A percentile compares a stretch with the other conserved stretches of the same genome.
These are phyloP conservation scores for Theonella swinhoei DNA, from an alignment of 37 sponge, comb jelly and placozoan species.

Conservation along the genomic window DNA sequence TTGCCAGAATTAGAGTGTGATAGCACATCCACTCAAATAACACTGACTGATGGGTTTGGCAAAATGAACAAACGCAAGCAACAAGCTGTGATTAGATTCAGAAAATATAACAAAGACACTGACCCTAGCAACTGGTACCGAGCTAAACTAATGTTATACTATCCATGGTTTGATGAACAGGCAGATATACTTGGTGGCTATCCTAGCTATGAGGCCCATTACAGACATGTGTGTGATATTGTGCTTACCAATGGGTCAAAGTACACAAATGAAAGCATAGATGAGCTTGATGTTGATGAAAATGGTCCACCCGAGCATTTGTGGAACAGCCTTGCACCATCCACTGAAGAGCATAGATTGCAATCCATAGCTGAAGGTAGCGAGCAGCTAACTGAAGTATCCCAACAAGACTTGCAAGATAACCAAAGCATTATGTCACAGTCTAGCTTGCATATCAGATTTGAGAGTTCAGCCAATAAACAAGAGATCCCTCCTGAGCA, in stretches of 20 bases:
- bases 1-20: background rate
- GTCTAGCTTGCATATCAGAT: too few species aligned
- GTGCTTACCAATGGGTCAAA: too few species aligned
- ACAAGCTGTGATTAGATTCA: slow-evolving; percentile 10
- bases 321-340: too few species aligned
- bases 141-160: slow-evolving; percentile 16
- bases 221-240: background rate
- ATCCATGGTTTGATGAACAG: slow-evolving; percentile 19
- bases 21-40: background rate
- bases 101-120: slow-evolving; percentile 10
- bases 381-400: too few species aligned
- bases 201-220: background rate
- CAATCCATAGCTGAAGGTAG: too few species aligned
- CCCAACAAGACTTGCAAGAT: too few species aligned
- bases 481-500: too few species aligned
- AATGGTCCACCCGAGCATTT: slow-evolving; percentile 30
- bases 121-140: slow-evolving; percentile 26
- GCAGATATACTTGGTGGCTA: slow-evolving; percentile 14
- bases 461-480: too few species aligned
- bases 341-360: too few species aligned
- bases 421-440: too few species aligned
- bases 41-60: slow-evolving; percentile 8
- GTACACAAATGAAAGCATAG: too few species aligned
- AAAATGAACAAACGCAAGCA: slow-evolving; percentile 3
- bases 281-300: background rate